Conservation (phyloP, 2,113 vertebrate species). For the Sander lucioperca region DNA sequence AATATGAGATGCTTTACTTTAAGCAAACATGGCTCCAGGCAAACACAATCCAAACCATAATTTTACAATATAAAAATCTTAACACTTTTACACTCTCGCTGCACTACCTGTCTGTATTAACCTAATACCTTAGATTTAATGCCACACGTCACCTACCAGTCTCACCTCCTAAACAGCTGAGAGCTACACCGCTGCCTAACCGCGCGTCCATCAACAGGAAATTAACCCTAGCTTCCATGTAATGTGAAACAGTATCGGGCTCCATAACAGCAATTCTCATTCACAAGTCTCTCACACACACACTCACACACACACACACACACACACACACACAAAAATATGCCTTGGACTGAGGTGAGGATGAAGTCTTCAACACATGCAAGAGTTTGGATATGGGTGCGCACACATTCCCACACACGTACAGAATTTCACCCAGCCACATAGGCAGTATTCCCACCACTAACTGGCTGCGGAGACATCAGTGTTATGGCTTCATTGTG, state of each 20-base stretch:
- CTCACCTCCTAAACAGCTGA: constrained; percentile 86
- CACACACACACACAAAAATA: constrained; percentile 67
- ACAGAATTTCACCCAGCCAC: constrained; percentile 37
- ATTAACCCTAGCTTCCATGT: constrained; percentile 74
- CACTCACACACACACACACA: constrained; percentile 20
- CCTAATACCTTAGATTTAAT: too few relatives aligned
- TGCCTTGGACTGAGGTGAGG: constrained; percentile 58
- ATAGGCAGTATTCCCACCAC: constrained; percentile 58
- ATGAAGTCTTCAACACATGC: constrained; percentile 76
- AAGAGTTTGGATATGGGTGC: constrained; percentile 34
- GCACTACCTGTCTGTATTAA: too few relatives aligned
- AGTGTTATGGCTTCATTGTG: constrained; percentile 73
- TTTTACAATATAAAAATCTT: too few relatives aligned
- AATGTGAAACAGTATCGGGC: constrained; percentile 74
- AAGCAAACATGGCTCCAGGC: too few relatives aligned
- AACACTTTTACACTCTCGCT: too few relatives aligned
- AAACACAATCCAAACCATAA: too few relatives aligned
- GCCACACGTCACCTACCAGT: constrained; percentile 65
- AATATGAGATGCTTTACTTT: background rate
- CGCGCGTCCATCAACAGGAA: constrained; percentile 79
- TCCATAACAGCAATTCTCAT: constrained; percentile 55
- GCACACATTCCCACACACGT: constrained; percentile 23
- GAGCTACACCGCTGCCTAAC: constrained; percentile 47
- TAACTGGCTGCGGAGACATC: constrained; percentile 63
- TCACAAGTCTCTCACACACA: constrained; percentile 46